phyloP scores from a whole-genome alignment of 2,797 vertebrate species.

The Octomys mimax region DNA sequence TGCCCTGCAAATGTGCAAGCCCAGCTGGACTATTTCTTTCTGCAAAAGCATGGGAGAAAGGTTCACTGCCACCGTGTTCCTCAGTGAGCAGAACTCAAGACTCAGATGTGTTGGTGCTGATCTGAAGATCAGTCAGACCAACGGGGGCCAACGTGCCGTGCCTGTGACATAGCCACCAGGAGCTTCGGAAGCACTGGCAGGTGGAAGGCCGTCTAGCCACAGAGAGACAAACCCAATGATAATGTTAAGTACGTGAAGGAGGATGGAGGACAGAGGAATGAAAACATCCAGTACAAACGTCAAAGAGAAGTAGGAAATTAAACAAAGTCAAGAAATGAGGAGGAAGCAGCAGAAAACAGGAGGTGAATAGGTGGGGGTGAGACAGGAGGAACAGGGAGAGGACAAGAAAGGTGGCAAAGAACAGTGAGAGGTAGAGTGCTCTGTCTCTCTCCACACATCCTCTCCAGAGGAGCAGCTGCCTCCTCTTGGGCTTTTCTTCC shows the following conservation, averaged over 20 bases:
- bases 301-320: background rate
- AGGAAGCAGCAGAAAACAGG: background rate
- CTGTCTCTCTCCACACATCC: no score
- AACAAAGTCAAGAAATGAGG: background rate
- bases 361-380: background rate
- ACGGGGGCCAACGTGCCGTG: fast-evolving
- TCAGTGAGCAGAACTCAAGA: background rate
- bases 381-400: background rate
- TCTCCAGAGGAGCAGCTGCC: background rate
- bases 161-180: background rate
- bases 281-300: background rate
- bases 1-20: background rate
- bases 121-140: background rate
- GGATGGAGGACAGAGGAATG: fast-evolving
- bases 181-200: background rate
- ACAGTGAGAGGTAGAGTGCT: background rate
- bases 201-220: background rate
- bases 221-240: background rate
- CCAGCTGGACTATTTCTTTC: background rate
- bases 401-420: background rate
- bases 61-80: fast-evolving
- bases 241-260: background rate
- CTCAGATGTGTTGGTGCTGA: background rate
- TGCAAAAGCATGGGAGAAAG: background rate
- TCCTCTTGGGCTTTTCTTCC: background rate